Evolutionary conservation across 2,113 vertebrate genomes (phyloP), one percentile per base, ranked within the genome.

Genomic region (Dermatemys mawii): DNA sequence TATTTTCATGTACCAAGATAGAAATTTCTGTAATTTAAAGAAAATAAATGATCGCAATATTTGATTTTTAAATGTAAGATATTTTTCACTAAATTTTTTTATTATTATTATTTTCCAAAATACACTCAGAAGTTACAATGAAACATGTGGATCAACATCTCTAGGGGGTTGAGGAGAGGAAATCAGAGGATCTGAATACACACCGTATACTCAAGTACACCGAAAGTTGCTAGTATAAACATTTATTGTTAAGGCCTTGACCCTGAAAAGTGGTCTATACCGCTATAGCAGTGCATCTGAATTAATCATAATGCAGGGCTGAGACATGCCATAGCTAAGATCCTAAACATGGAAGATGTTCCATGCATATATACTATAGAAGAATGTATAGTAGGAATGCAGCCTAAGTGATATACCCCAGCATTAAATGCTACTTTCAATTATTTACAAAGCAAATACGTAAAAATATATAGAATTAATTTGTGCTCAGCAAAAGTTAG

Each of bases 261-360:
- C 48, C 29, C 55, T 41, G 84, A 90, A 91, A 8, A 0, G 48
- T 11, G 86, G 87, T 82, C 87, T 0, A 14, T 0, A 35, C 3
- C 26, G 38, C 54, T 32, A 4, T 4, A 3, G 76, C 79, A 27
- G 81, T 57, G 9, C 0, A 38, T 13, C 24, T 60, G 46, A 10
- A 0, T 0, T 8, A 1, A 0, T 1, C 6, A 2, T 12, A 19
- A 63, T 1, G 1, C 2, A 2, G 12, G 1, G 4, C 2, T 2
- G 0, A 32, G 76, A 0, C 3, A 0, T 1, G 8, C 0, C 4
- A 6, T 26, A 1, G 1, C 9, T 0, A 55, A 32, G 78, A 14
- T 1, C 29, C 54, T 17, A 1, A 48, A 5, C 0, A 8, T 0
- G 10, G 6, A 5, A 35, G 3, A 11, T 0, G 6, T 9, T 22